phyloP scores from a whole-genome alignment of 2,113 vertebrate species.

The Clupea harengus region DNA sequence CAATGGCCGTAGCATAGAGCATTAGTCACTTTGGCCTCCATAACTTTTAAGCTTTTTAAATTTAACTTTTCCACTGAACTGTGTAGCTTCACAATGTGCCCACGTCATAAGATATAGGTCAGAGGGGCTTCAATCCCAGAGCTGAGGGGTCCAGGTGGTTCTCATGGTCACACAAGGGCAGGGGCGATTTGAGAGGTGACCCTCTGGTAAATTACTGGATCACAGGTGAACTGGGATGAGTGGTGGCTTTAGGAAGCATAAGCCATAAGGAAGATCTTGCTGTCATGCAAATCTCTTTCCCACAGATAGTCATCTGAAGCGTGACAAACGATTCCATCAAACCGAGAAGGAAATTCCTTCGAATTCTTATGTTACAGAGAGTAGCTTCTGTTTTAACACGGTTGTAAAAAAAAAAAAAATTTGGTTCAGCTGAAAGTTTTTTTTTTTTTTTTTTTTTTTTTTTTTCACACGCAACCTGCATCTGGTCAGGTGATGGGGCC shows the following conservation, averaged over 20 bases:
- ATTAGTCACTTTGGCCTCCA: background rate
- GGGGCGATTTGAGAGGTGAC: background rate
- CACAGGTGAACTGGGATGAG: background rate
- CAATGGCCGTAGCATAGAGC: background rate
- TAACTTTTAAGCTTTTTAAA: background rate
- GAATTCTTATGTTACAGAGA: background rate
- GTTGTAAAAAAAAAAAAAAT: background rate
- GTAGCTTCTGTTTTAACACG: background rate
- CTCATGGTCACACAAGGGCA: conserved; percentile 2
- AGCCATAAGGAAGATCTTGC: background rate
- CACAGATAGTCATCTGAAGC: background rate
- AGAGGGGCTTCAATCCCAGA: background rate
- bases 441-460: background rate
- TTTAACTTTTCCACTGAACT: background rate
- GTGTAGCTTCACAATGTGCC: background rate
- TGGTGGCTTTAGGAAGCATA: conserved; percentile 1
- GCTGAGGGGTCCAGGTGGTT: background rate
- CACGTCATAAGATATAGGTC: background rate
- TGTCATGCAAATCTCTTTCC: conserved; percentile 14
- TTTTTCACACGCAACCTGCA: background rate
- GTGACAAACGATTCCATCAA: background rate
- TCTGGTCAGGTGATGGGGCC: background rate
- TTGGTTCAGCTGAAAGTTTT: background rate
- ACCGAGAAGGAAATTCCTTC: background rate
- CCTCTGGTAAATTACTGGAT: background rate